phyloP scores from a whole-genome alignment of 1,140 invertebrate species.

The Rhynchophorus ferrugineus region DNA sequence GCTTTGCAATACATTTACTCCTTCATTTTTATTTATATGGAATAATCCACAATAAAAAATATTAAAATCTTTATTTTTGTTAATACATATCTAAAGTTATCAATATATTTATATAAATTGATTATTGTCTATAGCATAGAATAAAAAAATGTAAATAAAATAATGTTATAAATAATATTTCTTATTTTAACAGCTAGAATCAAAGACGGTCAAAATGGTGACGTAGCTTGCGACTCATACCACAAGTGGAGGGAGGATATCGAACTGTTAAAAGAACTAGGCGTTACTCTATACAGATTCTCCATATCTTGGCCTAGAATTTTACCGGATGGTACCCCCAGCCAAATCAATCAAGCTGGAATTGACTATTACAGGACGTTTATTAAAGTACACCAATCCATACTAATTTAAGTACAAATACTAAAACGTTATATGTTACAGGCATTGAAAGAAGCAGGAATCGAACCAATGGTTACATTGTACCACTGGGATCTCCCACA shows the following conservation, averaged over 20 bases:
- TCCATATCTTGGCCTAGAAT: slow-evolving; percentile 53
- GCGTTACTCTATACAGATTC: slow-evolving; percentile 46
- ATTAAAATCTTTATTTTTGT: too few relatives aligned
- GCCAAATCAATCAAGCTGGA: slow-evolving; percentile 51
- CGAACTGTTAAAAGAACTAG: slow-evolving; percentile 41
- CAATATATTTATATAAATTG: too few relatives aligned
- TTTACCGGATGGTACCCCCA: slow-evolving; percentile 30
- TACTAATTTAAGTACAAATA: not conserved
- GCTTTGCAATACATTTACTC: too few relatives aligned
- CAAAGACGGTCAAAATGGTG: slow-evolving; percentile 45
- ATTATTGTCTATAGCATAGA: too few relatives aligned
- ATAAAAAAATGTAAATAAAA: too few relatives aligned
- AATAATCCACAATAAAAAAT: too few relatives aligned
- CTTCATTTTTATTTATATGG: too few relatives aligned
- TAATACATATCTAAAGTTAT: too few relatives aligned
- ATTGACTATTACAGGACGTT: slow-evolving; percentile 56
- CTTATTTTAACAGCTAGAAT: slow-evolving; percentile 37
- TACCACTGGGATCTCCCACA: slow-evolving; percentile 54
- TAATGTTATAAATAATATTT: too few relatives aligned
- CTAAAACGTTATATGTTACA: not conserved
- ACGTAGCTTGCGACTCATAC: slow-evolving; percentile 52
- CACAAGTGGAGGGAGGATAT: slow-evolving; percentile 51
- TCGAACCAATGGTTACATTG: slow-evolving; percentile 50
- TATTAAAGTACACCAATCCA: slow-evolving; percentile 32
- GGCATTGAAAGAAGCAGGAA: slow-evolving; percentile 46